Base-by-base conservation (phyloP, 2,797 vertebrate species). In the Helarctos malayanus region DNA sequence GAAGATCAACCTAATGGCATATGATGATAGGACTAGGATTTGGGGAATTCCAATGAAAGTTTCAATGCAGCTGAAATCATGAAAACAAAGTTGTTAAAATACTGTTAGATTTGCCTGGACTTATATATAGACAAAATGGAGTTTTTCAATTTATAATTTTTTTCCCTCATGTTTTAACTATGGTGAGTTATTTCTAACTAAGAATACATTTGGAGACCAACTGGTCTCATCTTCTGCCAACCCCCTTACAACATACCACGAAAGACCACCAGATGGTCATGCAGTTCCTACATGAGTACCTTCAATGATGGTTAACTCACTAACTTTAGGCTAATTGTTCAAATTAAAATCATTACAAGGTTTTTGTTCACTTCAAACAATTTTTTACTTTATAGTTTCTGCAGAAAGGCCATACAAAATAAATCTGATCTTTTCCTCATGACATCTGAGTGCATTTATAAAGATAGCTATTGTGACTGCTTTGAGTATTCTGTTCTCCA, bases 111-210 rank as follows among this genome's bases (percentile, higher is more conserved):
- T 76, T 63, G 4, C 27, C 79, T 80, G 10, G 23, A 47, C 21
- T 83, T 94, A 35, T 4, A 86, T 14, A 27, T 19, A 76, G n/a
- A 25, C 21, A 85, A 71, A 91, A 38, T 32, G 12, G 27, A 93
- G 19, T 1, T 29, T 93, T 87, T 68, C 56, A 75, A 71, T 8
- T 76, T 82, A 15, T 47, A 13, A 35, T 45, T 49, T 76, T 52
- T 83, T 73, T 71, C 78, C 49, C 6, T 85, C n/a, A 68, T 89
- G 13, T 12, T 93, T 90, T 78, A 84, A 80, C 27, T 94, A 71
- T 54, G 23, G 8, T 45, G 14, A 83, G 3, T 45, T 88, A 52
- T 91, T 95, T 83, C 69, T 76, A 68, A 93, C 41, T n/a, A 92
- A n/a, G 8, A 84, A 81, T 61, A 47, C 5, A 63, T 93, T 91